Base-by-base conservation (phyloP, 2,888 invertebrate species). In the Lasiommata megera region DNA sequence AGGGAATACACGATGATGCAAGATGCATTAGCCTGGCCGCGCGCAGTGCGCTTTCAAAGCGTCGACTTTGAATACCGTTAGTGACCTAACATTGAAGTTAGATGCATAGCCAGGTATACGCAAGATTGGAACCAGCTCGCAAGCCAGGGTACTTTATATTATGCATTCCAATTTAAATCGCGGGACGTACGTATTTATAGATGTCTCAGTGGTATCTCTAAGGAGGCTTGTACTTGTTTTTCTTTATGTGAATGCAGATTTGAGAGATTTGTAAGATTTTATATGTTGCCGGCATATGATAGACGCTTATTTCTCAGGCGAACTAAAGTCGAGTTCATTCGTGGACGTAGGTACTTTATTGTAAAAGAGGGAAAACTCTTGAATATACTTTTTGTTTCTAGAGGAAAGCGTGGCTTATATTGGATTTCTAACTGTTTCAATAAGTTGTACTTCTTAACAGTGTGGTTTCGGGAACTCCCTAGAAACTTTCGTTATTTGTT, bases 1-100 rank as follows among this genome's bases (percentile, higher is more conserved):
- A 63, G 65, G 73, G 74, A 75, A 74, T 78, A 77, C 67, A 74
- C 69, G 62, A 62, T 67, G 71, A 72, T 77, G 75, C 77, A 75
- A 76, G 82, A 80, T 86, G 84, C 86, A 83, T 79, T 74, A 73
- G 74, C 60, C 56, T 51, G 43, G 68, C 74, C 74, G 74, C 71
- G 82, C 80, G 77, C 77, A 74, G 82, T 84, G 88, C 86, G 76
- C 31, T 29, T 17, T 14, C 72, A 28, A 52, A n/a, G 52, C 52
- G 31, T 16, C 64, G 74, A 79, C 73, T 68, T 73, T 67, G 62
- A 63, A 63, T 84, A 80, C 88, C 84, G 88, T 89, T 88, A 87
- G 58, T 76, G 82, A 81, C 83, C 82, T 78, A 75, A 72, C 79
- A 72, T 67, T 71, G 68, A 67, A 62, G 63, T 65, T 65, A 63